Conservation (phyloP, 2,797 vertebrate species). For the Centropyge bicolor region DNA sequence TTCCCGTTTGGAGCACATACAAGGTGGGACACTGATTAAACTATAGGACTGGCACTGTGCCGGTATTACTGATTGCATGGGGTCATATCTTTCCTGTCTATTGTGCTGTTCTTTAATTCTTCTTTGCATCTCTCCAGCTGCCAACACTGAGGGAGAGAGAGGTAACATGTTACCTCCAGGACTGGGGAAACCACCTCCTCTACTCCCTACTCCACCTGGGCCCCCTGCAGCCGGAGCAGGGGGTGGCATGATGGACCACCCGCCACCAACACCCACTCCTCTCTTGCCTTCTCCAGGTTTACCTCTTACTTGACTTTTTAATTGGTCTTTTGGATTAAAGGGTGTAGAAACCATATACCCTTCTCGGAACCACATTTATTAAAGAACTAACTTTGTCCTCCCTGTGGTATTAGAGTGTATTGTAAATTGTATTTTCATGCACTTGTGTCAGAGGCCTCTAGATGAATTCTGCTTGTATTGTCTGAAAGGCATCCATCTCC, state of each 20-base stretch:
- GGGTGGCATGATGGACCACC: slow-evolving; percentile 60
- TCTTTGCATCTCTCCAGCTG: slow-evolving; percentile 44
- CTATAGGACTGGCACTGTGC: not conserved
- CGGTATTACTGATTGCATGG: not conserved
- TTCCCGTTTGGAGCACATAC: slow-evolving; percentile 80
- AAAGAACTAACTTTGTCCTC: not conserved
- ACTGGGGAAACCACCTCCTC: slow-evolving; percentile 81
- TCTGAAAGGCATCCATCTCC: not conserved
- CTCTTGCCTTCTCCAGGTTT: slow-evolving; percentile 82
- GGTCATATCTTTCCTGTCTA: not conserved
- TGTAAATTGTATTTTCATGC: not conserved
- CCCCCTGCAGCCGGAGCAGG: slow-evolving; percentile 48
- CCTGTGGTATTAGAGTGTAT: not conserved
- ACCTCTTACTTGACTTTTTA: not conserved
- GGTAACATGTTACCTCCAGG: slow-evolving; percentile 72
- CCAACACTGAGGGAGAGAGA: slow-evolving; percentile 59
- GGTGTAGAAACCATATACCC: not conserved
- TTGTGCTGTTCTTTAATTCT: not conserved
- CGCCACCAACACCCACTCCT: slow-evolving; percentile 60
- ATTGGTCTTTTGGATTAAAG: not conserved
- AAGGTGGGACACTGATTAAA: slow-evolving; percentile 72
- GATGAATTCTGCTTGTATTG: not conserved
- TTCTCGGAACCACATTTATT: not conserved
- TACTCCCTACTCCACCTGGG: slow-evolving; percentile 82
- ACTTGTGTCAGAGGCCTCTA: not conserved